Base-by-base conservation (phyloP, 1,140 invertebrate genomes). In the Hyles euphorbiae region DNA sequence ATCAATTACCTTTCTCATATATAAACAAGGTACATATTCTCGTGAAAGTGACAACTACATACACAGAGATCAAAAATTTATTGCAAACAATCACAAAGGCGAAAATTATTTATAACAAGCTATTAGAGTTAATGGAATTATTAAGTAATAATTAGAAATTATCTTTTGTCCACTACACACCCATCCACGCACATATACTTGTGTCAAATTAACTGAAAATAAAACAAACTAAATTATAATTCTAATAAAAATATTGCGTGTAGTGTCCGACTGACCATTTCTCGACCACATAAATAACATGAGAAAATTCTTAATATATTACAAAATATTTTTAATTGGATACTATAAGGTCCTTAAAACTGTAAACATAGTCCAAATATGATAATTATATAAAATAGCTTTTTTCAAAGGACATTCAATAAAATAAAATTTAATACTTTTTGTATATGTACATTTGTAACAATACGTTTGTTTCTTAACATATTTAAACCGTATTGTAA, bases 171-270 rank as follows among this genome's bases (percentile, higher is more conserved):
- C 81, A 77, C 82, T 84, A 84, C 83, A 87, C 84, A 85, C 84
- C 82, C 70, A 78, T 81, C 78, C 79, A 76, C 60, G 68, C 63
- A 64, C 61, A 72, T 55, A 72, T 67, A 81, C 77, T 82, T 87
- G 81, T 83, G 76, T 65, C 66, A 83, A 87, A 87, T 87, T 79
- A 87, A 87, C 84, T 87, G 84, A 78, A 87, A 87, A 81, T 65
- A 84, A 85, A 81, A 55, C 36, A 65, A 68, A 73, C 58, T 63
- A 82, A 78, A 76, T 80, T 78, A 72, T 73, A 78, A 71, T 54
- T 56, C 67, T 72, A 63, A 32, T 52, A 47, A 12, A 60, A 58
- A 5, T 40, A 40, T 40, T 40, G 36, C 36, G 36, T 8, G 8
- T 40, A 40, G 8, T 40, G 36, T 40, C 36, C 36, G 36, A 40